phyloP scores from a whole-genome alignment of 2,113 vertebrate species.

The Anseranas semipalmata region DNA sequence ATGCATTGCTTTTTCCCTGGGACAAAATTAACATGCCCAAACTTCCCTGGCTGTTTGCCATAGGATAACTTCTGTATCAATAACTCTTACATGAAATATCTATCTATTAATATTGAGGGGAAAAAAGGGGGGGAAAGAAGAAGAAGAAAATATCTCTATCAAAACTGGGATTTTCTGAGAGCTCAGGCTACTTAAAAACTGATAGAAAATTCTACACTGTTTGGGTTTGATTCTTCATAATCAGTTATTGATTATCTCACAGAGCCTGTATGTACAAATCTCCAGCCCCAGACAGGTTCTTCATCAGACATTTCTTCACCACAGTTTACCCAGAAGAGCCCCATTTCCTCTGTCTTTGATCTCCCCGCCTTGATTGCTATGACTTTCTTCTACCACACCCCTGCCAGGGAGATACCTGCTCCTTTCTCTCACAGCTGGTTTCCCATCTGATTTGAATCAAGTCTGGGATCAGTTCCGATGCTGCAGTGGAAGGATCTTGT shows the following conservation, averaged over 20 bases:
- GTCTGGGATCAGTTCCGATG: not conserved
- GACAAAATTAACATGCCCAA: not conserved
- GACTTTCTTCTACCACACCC: not conserved
- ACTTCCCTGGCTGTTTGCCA: not conserved
- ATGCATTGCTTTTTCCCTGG: not conserved
- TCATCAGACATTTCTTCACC: not conserved
- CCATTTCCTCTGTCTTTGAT: not conserved
- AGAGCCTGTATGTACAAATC: not conserved
- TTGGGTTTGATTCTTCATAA: not conserved
- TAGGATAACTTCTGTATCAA: not conserved
- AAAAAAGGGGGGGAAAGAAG: accelerated
- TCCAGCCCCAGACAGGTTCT: not conserved
- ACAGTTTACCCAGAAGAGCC: not conserved
- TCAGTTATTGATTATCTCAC: not conserved
- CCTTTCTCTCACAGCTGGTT: not conserved
- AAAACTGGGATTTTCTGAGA: not conserved
- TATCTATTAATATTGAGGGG: not conserved
- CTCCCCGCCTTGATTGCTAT: not conserved
- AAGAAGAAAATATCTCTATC: not conserved
- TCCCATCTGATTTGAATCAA: not conserved
- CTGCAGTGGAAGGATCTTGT: not conserved
- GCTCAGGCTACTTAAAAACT: not conserved
- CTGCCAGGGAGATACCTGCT: not conserved
- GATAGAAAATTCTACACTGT: not conserved
- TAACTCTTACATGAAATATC: not conserved